phyloP scores from a whole-genome alignment of 2,888 invertebrate species.

The Aproaerema taeniolella region DNA sequence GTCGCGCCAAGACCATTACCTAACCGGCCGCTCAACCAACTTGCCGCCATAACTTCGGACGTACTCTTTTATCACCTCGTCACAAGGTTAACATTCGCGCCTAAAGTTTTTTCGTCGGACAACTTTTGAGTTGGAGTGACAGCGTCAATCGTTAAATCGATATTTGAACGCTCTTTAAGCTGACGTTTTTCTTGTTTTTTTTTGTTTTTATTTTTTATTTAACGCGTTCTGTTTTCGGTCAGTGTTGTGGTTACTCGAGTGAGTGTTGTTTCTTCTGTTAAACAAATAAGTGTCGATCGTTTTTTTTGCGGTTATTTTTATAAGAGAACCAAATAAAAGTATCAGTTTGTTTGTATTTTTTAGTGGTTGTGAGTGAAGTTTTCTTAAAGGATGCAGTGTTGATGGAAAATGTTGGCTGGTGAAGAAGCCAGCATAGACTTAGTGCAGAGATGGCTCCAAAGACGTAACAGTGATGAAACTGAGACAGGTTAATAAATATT shows the following conservation, averaged over 20 bases:
- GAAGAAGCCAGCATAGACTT: slow-evolving; percentile 68
- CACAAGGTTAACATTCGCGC: slow-evolving; percentile 40
- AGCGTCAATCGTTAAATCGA: slow-evolving; percentile 49
- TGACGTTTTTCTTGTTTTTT: slow-evolving; percentile 29
- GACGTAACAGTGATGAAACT: slow-evolving; percentile 54
- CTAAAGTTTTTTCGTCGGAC: slow-evolving; percentile 22
- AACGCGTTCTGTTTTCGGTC: slow-evolving; percentile 21
- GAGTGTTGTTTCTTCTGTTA: slow-evolving; percentile 9
- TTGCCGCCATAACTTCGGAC: slow-evolving; percentile 32
- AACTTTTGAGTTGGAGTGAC: slow-evolving; percentile 6
- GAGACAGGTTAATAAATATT: slow-evolving; percentile 53
- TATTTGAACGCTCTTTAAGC: slow-evolving; percentile 60
- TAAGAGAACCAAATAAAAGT: not conserved
- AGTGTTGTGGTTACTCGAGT: slow-evolving; percentile 23
- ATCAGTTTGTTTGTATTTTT: not conserved
- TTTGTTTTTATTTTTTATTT: slow-evolving; percentile 14
- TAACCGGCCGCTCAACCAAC: slow-evolving; percentile 64
- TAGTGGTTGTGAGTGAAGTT: slow-evolving; percentile 8
- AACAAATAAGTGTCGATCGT: too few species aligned
- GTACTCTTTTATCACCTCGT: slow-evolving; percentile 28
- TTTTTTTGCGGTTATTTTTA: not conserved
- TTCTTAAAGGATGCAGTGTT: slow-evolving; percentile 41
- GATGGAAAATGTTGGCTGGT: slow-evolving; percentile 65
- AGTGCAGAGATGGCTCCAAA: slow-evolving; percentile 65
- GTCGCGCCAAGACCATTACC: slow-evolving; percentile 61